A percentile compares a stretch with the other conserved stretches of the same genome.
These are phyloP conservation scores for Neopipo cinnamomea DNA, from an alignment of 2,113 vertebrate genomes.

Conservation along the genomic window DNA sequence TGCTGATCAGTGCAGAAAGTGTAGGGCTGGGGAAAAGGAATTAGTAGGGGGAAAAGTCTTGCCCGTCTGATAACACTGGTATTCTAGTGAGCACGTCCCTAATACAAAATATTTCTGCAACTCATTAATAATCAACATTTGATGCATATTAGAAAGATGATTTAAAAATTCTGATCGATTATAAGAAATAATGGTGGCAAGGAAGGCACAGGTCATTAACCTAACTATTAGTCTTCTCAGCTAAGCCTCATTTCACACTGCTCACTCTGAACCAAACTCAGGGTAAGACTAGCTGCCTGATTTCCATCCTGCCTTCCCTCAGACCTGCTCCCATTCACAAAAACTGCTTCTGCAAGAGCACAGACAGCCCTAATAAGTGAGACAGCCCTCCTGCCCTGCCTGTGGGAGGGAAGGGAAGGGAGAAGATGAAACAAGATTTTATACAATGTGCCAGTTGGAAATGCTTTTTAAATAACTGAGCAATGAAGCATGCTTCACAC, in stretches of 20 bases:
- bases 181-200: neutral
- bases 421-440: neutral
- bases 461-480: neutral
- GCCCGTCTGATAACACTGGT: constrained; percentile 39
- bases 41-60: constrained; percentile 47
- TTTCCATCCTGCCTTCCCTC: neutral
- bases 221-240: neutral
- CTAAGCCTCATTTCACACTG: neutral
- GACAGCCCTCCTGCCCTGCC: neutral
- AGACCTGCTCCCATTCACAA: neutral
- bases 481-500: neutral
- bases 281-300: neutral
- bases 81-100: constrained; percentile 24
- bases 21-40: neutral
- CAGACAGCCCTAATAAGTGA: neutral
- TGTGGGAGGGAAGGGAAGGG: neutral
- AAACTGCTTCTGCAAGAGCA: neutral
- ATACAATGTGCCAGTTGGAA: neutral
- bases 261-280: neutral
- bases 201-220: neutral
- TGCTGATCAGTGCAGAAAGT: constrained; percentile 28
- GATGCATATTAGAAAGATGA: neutral
- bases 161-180: constrained; percentile 31
- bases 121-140: neutral
- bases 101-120: constrained; percentile 23